Percentiles rank a stretch among this genome's conserved stretches.
phyloP scores from a whole-genome alignment of 92 coral and sea anemone genomes.

The Zoanthus sansibaricus region DNA sequence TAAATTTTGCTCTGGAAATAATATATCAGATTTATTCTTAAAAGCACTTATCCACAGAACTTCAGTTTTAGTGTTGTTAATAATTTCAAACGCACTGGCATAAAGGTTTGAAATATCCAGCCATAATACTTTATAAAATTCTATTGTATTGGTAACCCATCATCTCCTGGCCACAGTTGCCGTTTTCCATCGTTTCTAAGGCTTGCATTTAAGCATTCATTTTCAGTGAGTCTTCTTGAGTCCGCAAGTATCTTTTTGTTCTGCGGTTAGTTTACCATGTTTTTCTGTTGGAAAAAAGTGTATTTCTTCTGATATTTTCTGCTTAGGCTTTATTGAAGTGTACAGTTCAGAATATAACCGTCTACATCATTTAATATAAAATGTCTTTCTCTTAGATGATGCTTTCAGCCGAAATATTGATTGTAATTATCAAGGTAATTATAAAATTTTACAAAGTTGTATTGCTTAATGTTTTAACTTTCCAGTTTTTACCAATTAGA shows the following conservation, averaged over 20 bases:
- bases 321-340: not conserved
- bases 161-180: conserved; percentile 10
- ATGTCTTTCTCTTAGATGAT: conserved; percentile 20
- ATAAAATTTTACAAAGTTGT: too few species aligned
- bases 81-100: not conserved
- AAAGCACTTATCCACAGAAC: too few species aligned
- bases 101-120: not conserved
- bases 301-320: not conserved
- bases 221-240: not conserved
- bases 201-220: not conserved
- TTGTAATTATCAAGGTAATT: too few species aligned
- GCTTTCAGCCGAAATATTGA: not conserved
- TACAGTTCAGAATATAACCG: not conserved
- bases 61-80: too few species aligned
- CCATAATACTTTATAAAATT: conserved; percentile 13
- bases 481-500: too few species aligned
- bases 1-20: too few species aligned
- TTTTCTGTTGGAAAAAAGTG: conserved; percentile 1
- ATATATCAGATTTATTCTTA: too few species aligned
- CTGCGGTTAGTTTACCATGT: not conserved
- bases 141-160: not conserved
- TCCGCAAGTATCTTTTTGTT: not conserved
- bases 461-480: too few species aligned
- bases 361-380: not conserved
- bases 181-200: not conserved